Conservation (phyloP, 2,113 vertebrate species). For the Amphiprion ocellaris region DNA sequence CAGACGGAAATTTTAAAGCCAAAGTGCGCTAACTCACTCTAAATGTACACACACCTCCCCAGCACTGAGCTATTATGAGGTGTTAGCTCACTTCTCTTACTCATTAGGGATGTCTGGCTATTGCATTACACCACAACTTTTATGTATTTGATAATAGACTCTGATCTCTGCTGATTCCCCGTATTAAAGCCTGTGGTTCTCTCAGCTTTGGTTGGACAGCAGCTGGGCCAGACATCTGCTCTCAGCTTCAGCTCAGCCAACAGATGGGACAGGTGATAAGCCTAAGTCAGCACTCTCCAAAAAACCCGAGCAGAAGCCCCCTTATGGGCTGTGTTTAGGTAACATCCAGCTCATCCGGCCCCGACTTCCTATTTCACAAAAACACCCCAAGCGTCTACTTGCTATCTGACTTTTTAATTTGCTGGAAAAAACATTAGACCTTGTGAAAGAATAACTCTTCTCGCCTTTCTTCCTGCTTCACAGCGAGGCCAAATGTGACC, state of each 20-base stretch:
- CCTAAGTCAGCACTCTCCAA: slow-evolving; percentile 62
- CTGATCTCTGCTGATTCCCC: slow-evolving; percentile 54
- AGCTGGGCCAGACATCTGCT: slow-evolving; percentile 78
- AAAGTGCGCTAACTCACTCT: slow-evolving; percentile 37
- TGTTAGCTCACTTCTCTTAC: slow-evolving; percentile 30
- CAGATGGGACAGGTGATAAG: slow-evolving; percentile 81
- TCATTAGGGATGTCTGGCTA: slow-evolving; percentile 41
- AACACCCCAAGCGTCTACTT: slow-evolving; percentile 55
- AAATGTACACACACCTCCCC: slow-evolving; percentile 1
- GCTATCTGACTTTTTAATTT: slow-evolving; percentile 73
- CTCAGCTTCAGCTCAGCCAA: slow-evolving; percentile 71
- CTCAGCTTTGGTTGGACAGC: slow-evolving; percentile 56
- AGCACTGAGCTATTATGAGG: slow-evolving; percentile 31
- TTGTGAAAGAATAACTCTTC: slow-evolving; percentile 58
- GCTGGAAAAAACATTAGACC: slow-evolving; percentile 63
- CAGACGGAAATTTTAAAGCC: slow-evolving; percentile 38
- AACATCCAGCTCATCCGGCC: slow-evolving; percentile 62
- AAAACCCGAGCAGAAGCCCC: slow-evolving; percentile 62
- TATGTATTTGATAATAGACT: slow-evolving; percentile 65
- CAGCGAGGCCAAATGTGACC: slow-evolving; percentile 77
- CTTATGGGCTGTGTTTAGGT: slow-evolving; percentile 58
- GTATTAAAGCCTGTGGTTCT: slow-evolving; percentile 51
- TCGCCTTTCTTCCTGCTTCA: slow-evolving; percentile 59
- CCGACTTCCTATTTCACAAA: slow-evolving; percentile 63
- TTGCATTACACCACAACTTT: slow-evolving; percentile 36